phyloP scores from a whole-genome alignment of 2,888 invertebrate genomes.

The Uloborus plumipes region DNA sequence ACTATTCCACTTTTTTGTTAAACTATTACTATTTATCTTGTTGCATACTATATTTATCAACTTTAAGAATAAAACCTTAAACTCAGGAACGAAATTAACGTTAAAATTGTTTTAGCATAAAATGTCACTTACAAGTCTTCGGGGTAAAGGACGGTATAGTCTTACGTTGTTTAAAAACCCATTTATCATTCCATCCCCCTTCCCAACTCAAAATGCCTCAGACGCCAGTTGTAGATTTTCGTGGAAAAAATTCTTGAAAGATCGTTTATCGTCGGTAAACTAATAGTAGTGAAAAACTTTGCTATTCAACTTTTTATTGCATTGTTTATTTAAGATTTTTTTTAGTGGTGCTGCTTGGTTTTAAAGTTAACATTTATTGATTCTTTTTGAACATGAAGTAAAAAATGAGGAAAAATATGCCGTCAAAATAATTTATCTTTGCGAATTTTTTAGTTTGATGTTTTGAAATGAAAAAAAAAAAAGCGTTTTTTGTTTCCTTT shows the following conservation, averaged over 20 bases:
- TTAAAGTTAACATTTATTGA: not conserved
- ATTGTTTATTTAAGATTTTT: not conserved
- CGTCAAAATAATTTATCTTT: no score
- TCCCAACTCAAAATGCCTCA: slow-evolving; percentile 14
- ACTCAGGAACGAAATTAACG: no score
- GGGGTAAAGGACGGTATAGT: slow-evolving; percentile 47
- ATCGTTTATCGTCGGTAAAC: slow-evolving; percentile 49
- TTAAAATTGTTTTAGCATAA: no score
- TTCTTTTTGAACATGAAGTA: not conserved
- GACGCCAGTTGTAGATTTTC: slow-evolving; percentile 43
- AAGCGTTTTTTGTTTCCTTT: no score
- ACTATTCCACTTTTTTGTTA: no score
- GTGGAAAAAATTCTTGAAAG: slow-evolving; percentile 17
- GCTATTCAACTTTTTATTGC: slow-evolving; percentile 17
- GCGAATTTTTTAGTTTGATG: no score
- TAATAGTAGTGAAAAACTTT: slow-evolving; percentile 42
- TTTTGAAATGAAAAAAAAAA: no score
- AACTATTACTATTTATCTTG: no score
- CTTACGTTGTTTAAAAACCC: slow-evolving; percentile 58
- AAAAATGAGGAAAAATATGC: no score
- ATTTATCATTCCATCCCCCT: slow-evolving; percentile 42
- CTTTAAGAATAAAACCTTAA: no score
- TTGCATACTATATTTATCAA: no score
- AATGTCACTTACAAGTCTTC: slow-evolving; percentile 34
- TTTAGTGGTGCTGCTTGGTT: not conserved